Evolutionary conservation across 2,113 vertebrate species (phyloP), one percentile per base, ranked within the genome.

Genomic region (Equus quagga): DNA sequence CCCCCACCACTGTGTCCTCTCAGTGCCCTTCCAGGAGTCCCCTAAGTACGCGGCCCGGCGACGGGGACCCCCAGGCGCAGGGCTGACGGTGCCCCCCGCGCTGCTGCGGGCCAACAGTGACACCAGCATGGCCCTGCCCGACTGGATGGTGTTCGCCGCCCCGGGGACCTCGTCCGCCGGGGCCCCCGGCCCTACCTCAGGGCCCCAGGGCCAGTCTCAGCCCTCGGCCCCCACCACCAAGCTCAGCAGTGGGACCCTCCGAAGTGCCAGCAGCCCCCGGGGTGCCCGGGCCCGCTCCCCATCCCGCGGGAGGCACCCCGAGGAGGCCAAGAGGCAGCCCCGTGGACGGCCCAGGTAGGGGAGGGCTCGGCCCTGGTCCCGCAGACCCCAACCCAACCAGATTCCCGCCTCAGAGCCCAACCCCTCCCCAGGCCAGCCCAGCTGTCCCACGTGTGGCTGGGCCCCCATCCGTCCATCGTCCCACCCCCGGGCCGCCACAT

Each of bases 91-190:
- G 51, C 99, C 99, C 65, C 99, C 99, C 0, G 87, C 97, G 0
- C 99, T 99, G 97, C 99, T 99, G 11, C 98, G 99, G 1, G 99
- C 99, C 98, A 99, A 99, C 99, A 99, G 99, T 0, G 99, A 99
- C 96, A 99, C 99, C 98, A 99, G 99, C 98, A 99, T 99, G 99
- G 99, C 99, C 54, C 98, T 99, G 62, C 99, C 99, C 0, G 99
- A 99, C 14, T 99, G 99, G 99, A 99, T 99, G 98, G 99, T 99
- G 11, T 99, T 99, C 89, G 99, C 99, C 6, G 99, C 99, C 41
- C 97, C 98, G 0, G 98, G 98, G 46, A 75, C 97, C 56, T 96
- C 99, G 0, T 97, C 99, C 0, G 60, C 97, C 0, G 97, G 87
- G 44, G 78, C 99, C 33, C 96, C 98, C 0, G 98, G 97, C 85